Conservation (phyloP, 2,113 vertebrate species). For the Isichthys henryi region DNA sequence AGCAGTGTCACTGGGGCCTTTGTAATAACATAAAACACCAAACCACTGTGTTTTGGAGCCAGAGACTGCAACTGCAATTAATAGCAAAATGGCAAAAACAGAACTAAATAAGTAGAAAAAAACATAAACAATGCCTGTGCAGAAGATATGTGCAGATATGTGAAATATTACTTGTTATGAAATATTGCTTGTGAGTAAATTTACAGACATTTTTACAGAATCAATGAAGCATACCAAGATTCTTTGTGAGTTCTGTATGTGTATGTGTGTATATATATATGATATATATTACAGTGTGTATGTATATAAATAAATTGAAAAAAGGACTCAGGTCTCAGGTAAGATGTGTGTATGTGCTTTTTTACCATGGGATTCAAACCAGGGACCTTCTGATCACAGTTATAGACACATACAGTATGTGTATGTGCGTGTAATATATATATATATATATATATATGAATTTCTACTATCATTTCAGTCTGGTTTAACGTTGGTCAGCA, state of each 20-base stretch:
- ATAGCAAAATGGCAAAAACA: neutral
- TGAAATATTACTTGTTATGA: no score
- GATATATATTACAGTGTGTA: neutral
- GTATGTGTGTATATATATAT: no score
- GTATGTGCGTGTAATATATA: no score
- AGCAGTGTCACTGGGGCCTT: neutral
- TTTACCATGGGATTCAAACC: neutral
- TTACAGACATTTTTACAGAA: no score
- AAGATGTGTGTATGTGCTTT: no score
- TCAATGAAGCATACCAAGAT: no score
- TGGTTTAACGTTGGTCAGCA: constrained; percentile 92
- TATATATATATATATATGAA: neutral
- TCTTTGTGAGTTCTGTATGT: no score
- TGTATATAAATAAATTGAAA: neutral
- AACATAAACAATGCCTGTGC: no score
- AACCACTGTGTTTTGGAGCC: neutral
- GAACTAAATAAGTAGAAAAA: no score
- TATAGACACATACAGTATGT: no score
- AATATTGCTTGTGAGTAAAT: no score
- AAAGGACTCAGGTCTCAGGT: neutral
- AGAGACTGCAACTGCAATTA: neutral
- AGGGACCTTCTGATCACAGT: neutral
- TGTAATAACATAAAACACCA: neutral
- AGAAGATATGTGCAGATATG: no score
- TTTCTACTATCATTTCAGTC: constrained; percentile 55